A percentile compares a stretch with the other conserved stretches of the same genome.
Conservation (phyloP, 2,888 invertebrate species). For the Liposcelis brunnea region DNA sequence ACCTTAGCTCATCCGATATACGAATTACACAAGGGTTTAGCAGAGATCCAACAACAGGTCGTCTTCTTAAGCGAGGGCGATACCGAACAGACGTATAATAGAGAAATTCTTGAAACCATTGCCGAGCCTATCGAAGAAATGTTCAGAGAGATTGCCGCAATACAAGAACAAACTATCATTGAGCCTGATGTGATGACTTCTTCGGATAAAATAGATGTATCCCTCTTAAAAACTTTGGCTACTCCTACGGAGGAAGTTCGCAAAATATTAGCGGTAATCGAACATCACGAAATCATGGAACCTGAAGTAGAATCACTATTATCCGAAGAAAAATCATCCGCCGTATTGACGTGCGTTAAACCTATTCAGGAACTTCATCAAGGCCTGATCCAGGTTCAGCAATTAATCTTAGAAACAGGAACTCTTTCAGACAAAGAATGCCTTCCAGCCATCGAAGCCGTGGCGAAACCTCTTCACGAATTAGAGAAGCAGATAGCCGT, state of each 20-base stretch:
- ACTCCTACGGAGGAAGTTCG: slow-evolving; percentile 23
- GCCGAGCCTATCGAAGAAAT: slow-evolving; percentile 20
- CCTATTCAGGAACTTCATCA: slow-evolving; percentile 6
- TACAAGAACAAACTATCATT: slow-evolving; percentile 19
- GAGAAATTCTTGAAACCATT: slow-evolving; percentile 17
- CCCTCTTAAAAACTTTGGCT: slow-evolving; percentile 22
- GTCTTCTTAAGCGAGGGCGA: slow-evolving; percentile 19
- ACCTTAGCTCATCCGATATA: slow-evolving; percentile 22
- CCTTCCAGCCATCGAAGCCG: slow-evolving; percentile 13
- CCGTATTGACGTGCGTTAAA: neutral
- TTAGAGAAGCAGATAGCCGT: slow-evolving; percentile 18
- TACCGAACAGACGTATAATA: slow-evolving; percentile 22
- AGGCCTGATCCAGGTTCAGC: neutral
- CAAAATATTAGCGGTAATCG: slow-evolving; percentile 22
- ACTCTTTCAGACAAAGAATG: slow-evolving; percentile 2
- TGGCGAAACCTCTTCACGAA: slow-evolving; percentile 23
- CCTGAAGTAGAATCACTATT: neutral
- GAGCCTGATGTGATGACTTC: slow-evolving; percentile 14
- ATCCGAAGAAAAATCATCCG: neutral
- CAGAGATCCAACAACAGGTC: slow-evolving; percentile 21
- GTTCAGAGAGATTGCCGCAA: slow-evolving; percentile 19
- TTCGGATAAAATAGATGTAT: slow-evolving; percentile 14
- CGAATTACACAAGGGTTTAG: slow-evolving; percentile 24
- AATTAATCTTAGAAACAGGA: slow-evolving; percentile 8
- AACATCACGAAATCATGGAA: slow-evolving; percentile 15